phyloP scores from a whole-genome alignment of 2,888 invertebrate species.

The Habroteleia sp. region DNA sequence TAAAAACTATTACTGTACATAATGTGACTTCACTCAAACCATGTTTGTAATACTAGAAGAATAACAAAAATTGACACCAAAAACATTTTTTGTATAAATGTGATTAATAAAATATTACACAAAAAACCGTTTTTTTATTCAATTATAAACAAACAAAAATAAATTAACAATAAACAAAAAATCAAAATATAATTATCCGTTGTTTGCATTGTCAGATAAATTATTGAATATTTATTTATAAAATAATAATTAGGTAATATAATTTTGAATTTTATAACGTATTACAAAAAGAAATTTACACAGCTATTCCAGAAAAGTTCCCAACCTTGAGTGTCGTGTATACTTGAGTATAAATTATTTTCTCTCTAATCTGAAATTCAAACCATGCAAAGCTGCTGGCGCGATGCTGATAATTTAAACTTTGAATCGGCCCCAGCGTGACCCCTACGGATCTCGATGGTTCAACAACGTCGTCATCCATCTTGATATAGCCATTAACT shows the following conservation, averaged over 20 bases:
- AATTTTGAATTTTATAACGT: no score
- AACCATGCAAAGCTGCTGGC: constrained; percentile 33
- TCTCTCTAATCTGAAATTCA: constrained; percentile 48
- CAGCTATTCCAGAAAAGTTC: neutral
- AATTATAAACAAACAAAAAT: neutral
- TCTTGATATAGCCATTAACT: constrained; percentile 34
- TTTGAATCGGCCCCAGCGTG: constrained; percentile 51
- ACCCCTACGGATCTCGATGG: constrained; percentile 40
- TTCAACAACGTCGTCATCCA: constrained; percentile 32
- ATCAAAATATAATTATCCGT: no score
- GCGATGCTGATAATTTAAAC: constrained; percentile 52
- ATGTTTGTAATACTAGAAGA: no score
- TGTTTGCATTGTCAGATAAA: no score
- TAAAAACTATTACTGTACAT: neutral
- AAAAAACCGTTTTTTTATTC: neutral
- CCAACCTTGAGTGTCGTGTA: constrained; percentile 31
- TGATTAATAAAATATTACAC: constrained; percentile 19
- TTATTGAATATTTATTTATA: no score
- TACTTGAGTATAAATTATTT: constrained; percentile 36
- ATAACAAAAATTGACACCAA: no score
- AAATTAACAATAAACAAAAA: neutral
- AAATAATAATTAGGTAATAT: no score
- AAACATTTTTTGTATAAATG: constrained; percentile 17
- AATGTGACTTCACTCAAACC: no score
- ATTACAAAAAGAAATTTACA: no score